Percentiles rank a stretch among this genome's conserved stretches.
Evolutionary conservation across 35 echinoderm and acorn worm species (phyloP).

Genomic region (Heliocidaris tuberculata): DNA sequence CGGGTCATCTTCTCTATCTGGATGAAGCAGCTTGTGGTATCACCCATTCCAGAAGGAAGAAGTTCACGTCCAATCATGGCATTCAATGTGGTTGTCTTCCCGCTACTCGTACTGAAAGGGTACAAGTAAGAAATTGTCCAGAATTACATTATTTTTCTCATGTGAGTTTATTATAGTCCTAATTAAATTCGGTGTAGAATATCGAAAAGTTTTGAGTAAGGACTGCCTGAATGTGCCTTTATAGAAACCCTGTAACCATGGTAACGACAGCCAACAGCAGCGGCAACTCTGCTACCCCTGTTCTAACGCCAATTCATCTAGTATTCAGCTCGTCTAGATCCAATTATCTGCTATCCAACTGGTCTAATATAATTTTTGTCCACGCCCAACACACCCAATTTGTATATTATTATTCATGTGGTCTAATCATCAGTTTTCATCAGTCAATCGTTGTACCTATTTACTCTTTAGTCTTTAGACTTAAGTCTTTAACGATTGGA

Average conservation of each 20-base stretch:
- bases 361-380: too few relatives aligned
- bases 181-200: not conserved
- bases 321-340: too few relatives aligned
- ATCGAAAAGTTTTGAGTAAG: not conserved
- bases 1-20: not conserved
- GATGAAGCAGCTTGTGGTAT: conserved; percentile 26
- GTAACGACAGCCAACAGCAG: too few relatives aligned
- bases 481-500: too few relatives aligned
- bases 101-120: conserved; percentile 4
- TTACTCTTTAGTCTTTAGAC: too few relatives aligned
- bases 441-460: too few relatives aligned
- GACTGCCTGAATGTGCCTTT: not conserved
- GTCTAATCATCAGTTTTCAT: too few relatives aligned
- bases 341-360: too few relatives aligned
- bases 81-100: conserved; percentile 27
- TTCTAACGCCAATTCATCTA: too few relatives aligned
- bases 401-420: too few relatives aligned
- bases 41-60: conserved; percentile 24
- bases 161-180: not conserved
- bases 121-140: not conserved
- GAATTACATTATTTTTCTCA: not conserved
- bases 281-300: too few relatives aligned
- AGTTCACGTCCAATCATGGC: not conserved
- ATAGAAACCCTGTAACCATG: not conserved
- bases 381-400: too few relatives aligned